Evolutionary conservation across 92 coral and sea anemone species (phyloP).

Genomic region (Epizoanthus rinbou): DNA sequence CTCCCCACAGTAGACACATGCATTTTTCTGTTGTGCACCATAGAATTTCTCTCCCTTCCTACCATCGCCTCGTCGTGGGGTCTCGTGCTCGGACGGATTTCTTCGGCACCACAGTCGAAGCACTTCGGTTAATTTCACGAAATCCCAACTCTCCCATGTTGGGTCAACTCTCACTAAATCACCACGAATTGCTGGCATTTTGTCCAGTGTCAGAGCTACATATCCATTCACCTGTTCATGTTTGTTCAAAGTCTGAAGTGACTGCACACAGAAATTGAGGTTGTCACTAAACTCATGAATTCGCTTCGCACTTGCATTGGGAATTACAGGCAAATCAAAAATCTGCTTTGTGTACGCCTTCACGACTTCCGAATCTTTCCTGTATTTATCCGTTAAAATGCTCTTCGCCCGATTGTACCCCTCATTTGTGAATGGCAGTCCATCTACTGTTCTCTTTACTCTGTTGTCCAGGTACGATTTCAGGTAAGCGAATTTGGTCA

Average conservation of each 20-base stretch:
- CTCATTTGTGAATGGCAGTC: constrained; percentile 44
- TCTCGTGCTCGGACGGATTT: neutral
- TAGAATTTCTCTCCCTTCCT: neutral
- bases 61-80: neutral
- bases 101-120: constrained; percentile 30
- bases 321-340: constrained; percentile 30
- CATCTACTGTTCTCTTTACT: constrained; percentile 30
- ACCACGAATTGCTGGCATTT: constrained; percentile 21
- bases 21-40: constrained; percentile 12
- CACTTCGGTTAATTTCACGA: constrained; percentile 34
- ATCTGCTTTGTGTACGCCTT: constrained; percentile 37
- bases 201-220: constrained; percentile 42
- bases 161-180: constrained; percentile 29
- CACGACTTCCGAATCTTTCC: constrained; percentile 25
- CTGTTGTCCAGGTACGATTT: constrained; percentile 16
- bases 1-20: constrained; percentile 21
- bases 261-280: constrained; percentile 40
- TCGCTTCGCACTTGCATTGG: constrained; percentile 20
- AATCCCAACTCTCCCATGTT: constrained; percentile 31
- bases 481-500: constrained; percentile 51
- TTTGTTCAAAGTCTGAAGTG: constrained; percentile 43
- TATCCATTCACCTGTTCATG: constrained; percentile 38
- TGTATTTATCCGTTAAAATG: constrained; percentile 29
- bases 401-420: constrained; percentile 49
- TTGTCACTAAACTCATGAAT: constrained; percentile 54